Evolutionary conservation across 2,113 vertebrate genomes (phyloP).

Genomic region (Cyprinus carpio): DNA sequence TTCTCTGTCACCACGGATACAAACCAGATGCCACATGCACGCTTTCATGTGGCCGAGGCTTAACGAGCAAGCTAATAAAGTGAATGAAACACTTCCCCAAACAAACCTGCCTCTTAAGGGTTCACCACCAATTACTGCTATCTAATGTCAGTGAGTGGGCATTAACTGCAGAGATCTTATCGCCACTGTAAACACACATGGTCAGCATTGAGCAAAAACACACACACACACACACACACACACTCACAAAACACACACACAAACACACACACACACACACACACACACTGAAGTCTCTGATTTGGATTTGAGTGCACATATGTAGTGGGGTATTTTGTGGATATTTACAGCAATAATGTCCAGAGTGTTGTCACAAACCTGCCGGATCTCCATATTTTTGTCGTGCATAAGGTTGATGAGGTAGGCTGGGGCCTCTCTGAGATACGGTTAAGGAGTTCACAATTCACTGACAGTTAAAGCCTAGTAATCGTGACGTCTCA

Average conservation of each 20-base stretch:
- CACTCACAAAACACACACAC: background rate
- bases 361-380: conserved; percentile 96
- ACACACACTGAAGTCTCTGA: background rate
- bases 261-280: background rate
- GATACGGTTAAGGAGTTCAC: conserved; percentile 72
- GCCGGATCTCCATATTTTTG: conserved; percentile 93
- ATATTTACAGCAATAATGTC: conserved; percentile 93
- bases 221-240: background rate
- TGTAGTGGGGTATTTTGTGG: background rate
- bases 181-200: conserved; percentile 9
- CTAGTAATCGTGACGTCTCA: background rate
- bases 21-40: conserved; percentile 44
- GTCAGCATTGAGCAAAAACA: background rate
- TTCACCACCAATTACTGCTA: conserved; percentile 35
- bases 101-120: conserved; percentile 30
- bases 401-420: conserved; percentile 98
- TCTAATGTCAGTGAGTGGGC: conserved; percentile 25
- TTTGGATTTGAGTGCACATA: no score
- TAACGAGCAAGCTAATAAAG: conserved; percentile 51
- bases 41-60: conserved; percentile 53
- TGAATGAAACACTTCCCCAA: conserved; percentile 51
- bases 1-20: conserved; percentile 44
- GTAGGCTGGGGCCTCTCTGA: conserved; percentile 91
- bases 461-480: no score
- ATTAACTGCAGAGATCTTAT: conserved; percentile 28